phyloP scores from a whole-genome alignment of 2,888 invertebrate genomes.

The Hermaeophaga mercurialis region DNA sequence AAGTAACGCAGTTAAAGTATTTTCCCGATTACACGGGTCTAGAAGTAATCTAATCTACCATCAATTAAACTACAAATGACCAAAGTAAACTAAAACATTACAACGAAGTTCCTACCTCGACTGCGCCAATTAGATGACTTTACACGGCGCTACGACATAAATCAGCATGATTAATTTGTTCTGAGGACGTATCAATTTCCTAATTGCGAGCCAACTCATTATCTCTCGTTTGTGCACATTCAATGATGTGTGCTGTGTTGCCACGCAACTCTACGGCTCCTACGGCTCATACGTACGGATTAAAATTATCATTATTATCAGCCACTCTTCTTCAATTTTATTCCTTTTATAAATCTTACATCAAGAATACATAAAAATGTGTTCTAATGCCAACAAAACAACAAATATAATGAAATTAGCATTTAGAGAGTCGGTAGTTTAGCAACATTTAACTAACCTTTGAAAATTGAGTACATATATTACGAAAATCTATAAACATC shows the following conservation, averaged over 20 bases:
- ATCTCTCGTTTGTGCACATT: conserved; percentile 23
- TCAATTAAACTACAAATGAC: background rate
- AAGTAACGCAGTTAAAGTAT: conserved; percentile 1
- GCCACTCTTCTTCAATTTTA: too few relatives aligned
- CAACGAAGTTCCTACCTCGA: background rate
- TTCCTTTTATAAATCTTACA: too few relatives aligned
- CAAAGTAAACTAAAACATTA: conserved; percentile 9
- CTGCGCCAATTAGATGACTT: conserved; percentile 7
- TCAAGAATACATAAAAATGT: too few relatives aligned
- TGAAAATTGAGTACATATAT: too few relatives aligned
- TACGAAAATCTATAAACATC: too few relatives aligned
- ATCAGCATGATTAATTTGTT: conserved; percentile 25
- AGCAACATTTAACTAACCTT: too few relatives aligned
- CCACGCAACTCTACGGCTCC: conserved; percentile 1
- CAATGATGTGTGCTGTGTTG: conserved; percentile 23
- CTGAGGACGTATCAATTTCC: conserved; percentile 30
- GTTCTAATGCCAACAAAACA: too few relatives aligned
- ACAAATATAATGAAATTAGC: too few relatives aligned
- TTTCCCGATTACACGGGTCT: background rate
- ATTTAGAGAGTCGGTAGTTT: too few relatives aligned
- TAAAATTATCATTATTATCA: too few relatives aligned
- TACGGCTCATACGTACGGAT: background rate
- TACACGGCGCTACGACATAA: conserved; percentile 6
- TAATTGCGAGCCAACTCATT: conserved; percentile 29
- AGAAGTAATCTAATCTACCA: background rate